Base-by-base conservation (phyloP, 2,888 invertebrate species). In the Dugesia japonica region DNA sequence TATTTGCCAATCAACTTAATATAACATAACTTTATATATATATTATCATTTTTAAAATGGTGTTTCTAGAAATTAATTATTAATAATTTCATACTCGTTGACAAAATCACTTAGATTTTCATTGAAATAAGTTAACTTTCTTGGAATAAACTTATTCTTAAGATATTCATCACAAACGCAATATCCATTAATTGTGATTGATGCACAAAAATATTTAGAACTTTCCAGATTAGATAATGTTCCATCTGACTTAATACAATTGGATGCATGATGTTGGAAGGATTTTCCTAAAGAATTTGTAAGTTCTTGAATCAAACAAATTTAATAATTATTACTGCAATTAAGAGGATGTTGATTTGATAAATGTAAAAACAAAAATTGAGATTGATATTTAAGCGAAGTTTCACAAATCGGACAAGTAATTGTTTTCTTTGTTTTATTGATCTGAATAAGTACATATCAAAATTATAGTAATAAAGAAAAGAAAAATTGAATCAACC, bases 161-260 rank as follows among this genome's bases (percentile, higher is more conserved):
- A 56, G 56, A n/a, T 56, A 56, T 20, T 23, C 56, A 56, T 56
- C n/a, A 56, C 56, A 56, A n/a, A 56, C 56, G 17, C 56, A 56
- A 23, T 56, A 56, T 13, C 56, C 56, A 23, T 9, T 20, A 13
- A n/a, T 9, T 23, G 56, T 56, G 1, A 56, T 56, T 20, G 56
- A 56, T 7, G 56, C 56, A 56, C 56, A 56, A n/a, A 20, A 56
- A 23, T 9, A 56, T 20, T 4, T n/a, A n/a, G 9, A 13, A 23
- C 17, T 56, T 4, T 56, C 20, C 7, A 56, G n/a, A 56, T 56
- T n/a, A 56, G n/a, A 4, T 13, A 56, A 13, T 20, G n/a, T 7
- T 56, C 56, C 56, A 23, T 56, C 56, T 56, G 56, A 56, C 17
- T 56, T 56, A 9, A 56, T 56, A 56, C 56, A 56, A 56, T 23